Evolutionary conservation across 2,888 invertebrate genomes (phyloP).

Genomic region (Dorcus parallelipipedus): DNA sequence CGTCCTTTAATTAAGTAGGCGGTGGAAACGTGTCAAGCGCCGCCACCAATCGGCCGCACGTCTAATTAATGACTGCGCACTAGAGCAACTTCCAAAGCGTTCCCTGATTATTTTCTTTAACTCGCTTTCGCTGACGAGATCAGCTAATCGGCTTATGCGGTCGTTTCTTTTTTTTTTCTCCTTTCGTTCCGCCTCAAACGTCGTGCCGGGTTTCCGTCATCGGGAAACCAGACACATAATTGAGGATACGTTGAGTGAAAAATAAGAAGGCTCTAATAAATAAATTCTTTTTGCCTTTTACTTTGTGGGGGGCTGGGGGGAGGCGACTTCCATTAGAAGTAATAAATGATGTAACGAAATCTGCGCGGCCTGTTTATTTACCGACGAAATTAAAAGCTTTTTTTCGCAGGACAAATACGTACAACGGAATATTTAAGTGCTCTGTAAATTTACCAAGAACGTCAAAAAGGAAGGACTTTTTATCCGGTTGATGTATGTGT

Average conservation of each 20-base stretch:
- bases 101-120: slow-evolving; percentile 35
- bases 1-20: slow-evolving; percentile 31
- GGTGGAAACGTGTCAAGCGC: slow-evolving; percentile 33
- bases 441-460: background rate
- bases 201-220: slow-evolving; percentile 6
- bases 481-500: no score
- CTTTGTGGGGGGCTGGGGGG: background rate
- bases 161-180: slow-evolving; percentile 8
- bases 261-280: slow-evolving; percentile 15
- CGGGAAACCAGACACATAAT: slow-evolving; percentile 14
- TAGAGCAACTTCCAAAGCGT: slow-evolving; percentile 21
- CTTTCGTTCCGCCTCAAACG: background rate
- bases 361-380: slow-evolving; percentile 38
- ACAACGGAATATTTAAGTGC: background rate
- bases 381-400: slow-evolving; percentile 29
- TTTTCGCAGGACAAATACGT: background rate
- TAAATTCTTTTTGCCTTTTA: slow-evolving; percentile 29
- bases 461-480: no score
- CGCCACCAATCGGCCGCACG: slow-evolving; percentile 34
- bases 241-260: slow-evolving; percentile 17
- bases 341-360: slow-evolving; percentile 44
- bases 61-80: slow-evolving; percentile 23
- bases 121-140: slow-evolving; percentile 24
- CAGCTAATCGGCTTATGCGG: slow-evolving; percentile 37
- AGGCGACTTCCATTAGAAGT: slow-evolving; percentile 38